Base-by-base conservation (phyloP, 1,140 invertebrate genomes). In the Bilobella aurantiaca region DNA sequence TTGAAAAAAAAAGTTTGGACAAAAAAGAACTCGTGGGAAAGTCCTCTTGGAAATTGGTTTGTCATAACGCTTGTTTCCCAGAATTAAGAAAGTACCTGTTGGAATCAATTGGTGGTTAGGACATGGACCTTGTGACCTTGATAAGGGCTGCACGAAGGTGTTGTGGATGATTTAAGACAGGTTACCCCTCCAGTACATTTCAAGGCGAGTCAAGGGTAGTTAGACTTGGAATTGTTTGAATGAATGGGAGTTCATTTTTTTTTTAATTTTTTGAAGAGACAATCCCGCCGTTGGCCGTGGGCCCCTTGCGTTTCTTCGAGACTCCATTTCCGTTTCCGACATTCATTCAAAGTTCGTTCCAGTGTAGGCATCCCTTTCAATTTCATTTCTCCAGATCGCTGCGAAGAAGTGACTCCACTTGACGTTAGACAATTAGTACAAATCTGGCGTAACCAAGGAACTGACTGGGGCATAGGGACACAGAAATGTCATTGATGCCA, bases 241-340 rank as follows among this genome's bases (percentile, higher is more conserved):
- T 64, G 62, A 56, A 56, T 56, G 53, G 62, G 53, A 49, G 61
- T 46, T 63, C 46, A 58, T 53, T 42, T 42, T 42, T 42, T 42
- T 42, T 42, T 42, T 42, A 42, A 42, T 18, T 42, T 42, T n/a
- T n/a, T n/a, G 42, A 12, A 57, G 53, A 21, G 27, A 57, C 53
- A 57, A 27, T 21, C 42, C 14, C 42, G 27, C n/a, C 5, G 5
- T 57, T n/a, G n/a, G 8, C 53, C n/a, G 53, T 27, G 23, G n/a
- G 23, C 53, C 53, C 5, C 53, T 57, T 27, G 53, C n/a, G 53
- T 64, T 64, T 58, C 34, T 42, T 42, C 34, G 34, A 42, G 34
- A 42, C 34, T 64, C 53, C 62, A 58, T 64, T 64, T 64, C 62
- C 62, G 62, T 58, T 64, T 64, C 62, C 62, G 47, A 64, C 29